These are phyloP conservation scores for Pungitius pungitius DNA, from an alignment of 2,113 vertebrate species.

Conservation along the genomic window DNA sequence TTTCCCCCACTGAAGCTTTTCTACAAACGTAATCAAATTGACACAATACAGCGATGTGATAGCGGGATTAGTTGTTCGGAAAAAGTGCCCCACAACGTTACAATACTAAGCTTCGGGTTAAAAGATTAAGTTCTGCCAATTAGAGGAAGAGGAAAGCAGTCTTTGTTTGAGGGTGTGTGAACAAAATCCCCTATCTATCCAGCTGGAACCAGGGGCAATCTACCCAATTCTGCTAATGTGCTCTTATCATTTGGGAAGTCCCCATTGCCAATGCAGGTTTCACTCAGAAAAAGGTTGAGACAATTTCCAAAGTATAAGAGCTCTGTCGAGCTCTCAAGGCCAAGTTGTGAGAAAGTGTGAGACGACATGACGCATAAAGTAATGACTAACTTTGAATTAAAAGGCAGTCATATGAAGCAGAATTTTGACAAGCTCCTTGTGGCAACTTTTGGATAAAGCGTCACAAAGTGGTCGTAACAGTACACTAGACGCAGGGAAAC, in stretches of 20 bases:
- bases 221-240: neutral
- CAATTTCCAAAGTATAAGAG: neutral
- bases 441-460: neutral
- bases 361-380: neutral
- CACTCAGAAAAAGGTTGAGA: neutral
- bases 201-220: neutral
- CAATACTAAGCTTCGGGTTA: slow-evolving; percentile 16
- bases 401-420: neutral
- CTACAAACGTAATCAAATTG: slow-evolving; percentile 27
- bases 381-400: neutral
- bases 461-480: neutral
- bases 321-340: neutral
- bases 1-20: slow-evolving; percentile 12
- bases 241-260: neutral
- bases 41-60: slow-evolving; percentile 34
- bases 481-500: neutral
- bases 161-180: neutral
- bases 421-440: neutral
- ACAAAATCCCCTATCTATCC: slow-evolving; percentile 2
- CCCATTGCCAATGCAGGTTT: neutral
- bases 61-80: slow-evolving; percentile 44
- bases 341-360: neutral
- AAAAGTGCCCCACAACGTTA: slow-evolving; percentile 6
- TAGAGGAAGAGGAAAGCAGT: neutral
- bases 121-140: slow-evolving; percentile 36